A percentile compares a stretch with the other conserved stretches of the same genome.
phyloP scores from a whole-genome alignment of 1,140 invertebrate species.

The Pectinophora gossypiella region DNA sequence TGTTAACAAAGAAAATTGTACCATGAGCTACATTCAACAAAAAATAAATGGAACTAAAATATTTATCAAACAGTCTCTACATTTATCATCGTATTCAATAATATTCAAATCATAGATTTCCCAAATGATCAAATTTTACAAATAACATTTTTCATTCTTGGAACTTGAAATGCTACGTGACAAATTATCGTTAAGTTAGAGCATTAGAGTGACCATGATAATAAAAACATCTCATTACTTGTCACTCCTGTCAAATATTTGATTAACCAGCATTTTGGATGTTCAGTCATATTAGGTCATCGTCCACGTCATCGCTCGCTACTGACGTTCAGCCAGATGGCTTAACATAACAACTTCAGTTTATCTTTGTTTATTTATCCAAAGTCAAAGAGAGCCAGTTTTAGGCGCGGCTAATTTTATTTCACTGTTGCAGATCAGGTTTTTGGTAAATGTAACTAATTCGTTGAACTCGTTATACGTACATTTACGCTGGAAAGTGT shows the following conservation, averaged over 20 bases:
- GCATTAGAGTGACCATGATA: neutral
- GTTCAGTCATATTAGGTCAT: slow-evolving; percentile 2
- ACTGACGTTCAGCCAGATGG: slow-evolving; percentile 35
- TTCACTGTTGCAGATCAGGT: no score
- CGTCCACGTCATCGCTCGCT: neutral
- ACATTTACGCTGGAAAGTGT: no score
- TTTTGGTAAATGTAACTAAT: no score
- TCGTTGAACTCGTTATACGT: no score
- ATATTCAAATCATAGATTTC: no score
- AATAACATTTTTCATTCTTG: no score
- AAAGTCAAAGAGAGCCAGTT: slow-evolving; percentile 32
- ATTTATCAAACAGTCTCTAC: no score
- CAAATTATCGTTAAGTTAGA: neutral
- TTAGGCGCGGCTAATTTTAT: slow-evolving; percentile 26
- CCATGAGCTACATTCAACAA: no score
- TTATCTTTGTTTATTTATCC: slow-evolving; percentile 41
- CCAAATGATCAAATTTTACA: no score
- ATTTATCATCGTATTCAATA: no score
- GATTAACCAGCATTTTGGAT: neutral
- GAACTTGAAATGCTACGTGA: no score
- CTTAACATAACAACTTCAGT: slow-evolving; percentile 30
- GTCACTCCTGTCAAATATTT: neutral
- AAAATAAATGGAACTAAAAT: no score
- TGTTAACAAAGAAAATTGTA: slow-evolving; percentile 69
- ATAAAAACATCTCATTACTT: neutral